Evolutionary conservation across 2,113 vertebrate species (phyloP).

Genomic region (Rousettus leschenaultii): DNA sequence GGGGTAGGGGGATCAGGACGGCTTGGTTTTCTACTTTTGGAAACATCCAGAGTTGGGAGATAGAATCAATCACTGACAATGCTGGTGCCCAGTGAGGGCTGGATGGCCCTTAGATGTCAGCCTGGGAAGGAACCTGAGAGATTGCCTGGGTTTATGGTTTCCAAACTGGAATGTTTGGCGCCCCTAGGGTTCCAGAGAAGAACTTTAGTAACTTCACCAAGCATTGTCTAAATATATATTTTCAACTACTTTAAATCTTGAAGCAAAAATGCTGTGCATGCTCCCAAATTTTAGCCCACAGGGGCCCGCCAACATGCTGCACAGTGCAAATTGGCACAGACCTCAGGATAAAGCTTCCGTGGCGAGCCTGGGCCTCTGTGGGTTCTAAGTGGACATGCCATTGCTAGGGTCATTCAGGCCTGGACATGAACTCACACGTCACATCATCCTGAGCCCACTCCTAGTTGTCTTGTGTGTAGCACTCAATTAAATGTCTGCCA

Average conservation of each 20-base stretch:
- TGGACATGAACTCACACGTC: not conserved
- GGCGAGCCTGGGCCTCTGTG: not conserved
- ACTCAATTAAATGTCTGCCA: not conserved
- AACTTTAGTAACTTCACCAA: not conserved
- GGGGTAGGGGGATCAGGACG: not conserved
- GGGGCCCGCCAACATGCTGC: accelerated
- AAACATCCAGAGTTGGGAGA: constrained; percentile 36
- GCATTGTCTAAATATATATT: not conserved
- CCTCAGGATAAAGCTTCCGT: not conserved
- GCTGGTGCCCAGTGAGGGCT: not conserved
- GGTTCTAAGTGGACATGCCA: not conserved
- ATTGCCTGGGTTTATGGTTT: not conserved
- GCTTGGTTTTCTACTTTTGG: constrained; percentile 38
- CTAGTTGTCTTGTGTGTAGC: not conserved
- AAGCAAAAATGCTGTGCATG: not conserved
- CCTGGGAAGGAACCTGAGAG: not conserved
- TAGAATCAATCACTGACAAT: not conserved
- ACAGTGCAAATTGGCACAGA: not conserved
- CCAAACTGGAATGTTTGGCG: not conserved
- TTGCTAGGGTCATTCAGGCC: not conserved
- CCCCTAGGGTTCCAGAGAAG: not conserved
- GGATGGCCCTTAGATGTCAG: not conserved
- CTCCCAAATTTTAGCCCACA: not conserved
- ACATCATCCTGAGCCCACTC: not conserved
- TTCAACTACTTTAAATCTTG: constrained; percentile 34